These are phyloP conservation scores for Lutjanus erythropterus DNA, from an alignment of 2,113 vertebrate genomes.

Conservation along the genomic window DNA sequence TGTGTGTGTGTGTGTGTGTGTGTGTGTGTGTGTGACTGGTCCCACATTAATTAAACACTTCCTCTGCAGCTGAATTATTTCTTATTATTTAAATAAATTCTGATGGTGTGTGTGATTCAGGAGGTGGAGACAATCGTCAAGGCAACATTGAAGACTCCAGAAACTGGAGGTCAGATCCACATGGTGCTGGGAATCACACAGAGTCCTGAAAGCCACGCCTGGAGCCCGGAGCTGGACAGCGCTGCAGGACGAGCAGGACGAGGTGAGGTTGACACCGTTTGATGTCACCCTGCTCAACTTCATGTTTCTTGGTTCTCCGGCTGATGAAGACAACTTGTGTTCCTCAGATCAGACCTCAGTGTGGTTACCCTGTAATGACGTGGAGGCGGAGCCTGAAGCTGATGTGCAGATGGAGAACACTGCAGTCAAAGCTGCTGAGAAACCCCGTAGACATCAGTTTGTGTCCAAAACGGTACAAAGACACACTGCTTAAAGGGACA, in stretches of 20 bases:
- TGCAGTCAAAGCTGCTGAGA: constrained; percentile 17
- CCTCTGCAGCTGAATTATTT: no score
- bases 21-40: no score
- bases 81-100: no score
- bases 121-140: constrained; percentile 73
- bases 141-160: constrained; percentile 71
- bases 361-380: constrained; percentile 59
- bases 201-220: no score
- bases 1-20: no score
- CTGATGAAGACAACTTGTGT: no score
- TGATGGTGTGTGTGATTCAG: constrained; percentile 73
- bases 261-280: constrained; percentile 53
- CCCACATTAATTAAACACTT: no score
- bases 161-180: constrained; percentile 60
- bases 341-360: constrained; percentile 75
- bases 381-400: not conserved
- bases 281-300: no score
- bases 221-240: no score
- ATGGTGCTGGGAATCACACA: constrained; percentile 71
- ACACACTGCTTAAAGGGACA: no score
- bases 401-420: constrained; percentile 34
- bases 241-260: no score
- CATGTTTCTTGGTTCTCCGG: no score
- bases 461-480: constrained; percentile 86
- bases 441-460: constrained; percentile 79